A percentile compares a stretch with the other conserved stretches of the same genome.
Conservation (phyloP, 1,140 invertebrate species). For the Meteorus sp. region DNA sequence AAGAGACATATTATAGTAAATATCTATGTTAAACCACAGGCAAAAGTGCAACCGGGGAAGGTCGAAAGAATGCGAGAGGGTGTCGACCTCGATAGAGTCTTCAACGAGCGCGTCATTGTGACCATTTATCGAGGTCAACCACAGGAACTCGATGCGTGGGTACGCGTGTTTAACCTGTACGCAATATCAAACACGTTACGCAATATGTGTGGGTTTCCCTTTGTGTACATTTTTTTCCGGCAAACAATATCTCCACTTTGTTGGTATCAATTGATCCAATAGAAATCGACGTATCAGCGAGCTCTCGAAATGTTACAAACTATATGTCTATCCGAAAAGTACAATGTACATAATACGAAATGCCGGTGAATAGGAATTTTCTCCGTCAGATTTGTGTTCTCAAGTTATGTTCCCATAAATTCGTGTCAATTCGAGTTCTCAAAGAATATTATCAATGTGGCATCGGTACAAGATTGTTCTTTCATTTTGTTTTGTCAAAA, state of each 20-base stretch:
- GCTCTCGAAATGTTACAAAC: no score
- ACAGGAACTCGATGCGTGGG: conserved; percentile 28
- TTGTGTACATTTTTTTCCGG: conserved; percentile 17
- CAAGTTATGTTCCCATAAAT: no score
- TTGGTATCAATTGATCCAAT: conserved; percentile 15
- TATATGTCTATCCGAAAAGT: no score
- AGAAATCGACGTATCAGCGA: background rate
- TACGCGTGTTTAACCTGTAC: conserved; percentile 15
- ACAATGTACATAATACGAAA: no score
- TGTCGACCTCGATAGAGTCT: conserved; percentile 39
- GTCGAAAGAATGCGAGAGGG: conserved; percentile 30
- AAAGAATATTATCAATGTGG: no score
- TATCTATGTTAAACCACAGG: no score
- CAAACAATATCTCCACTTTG: conserved; percentile 9
- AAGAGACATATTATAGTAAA: no score
- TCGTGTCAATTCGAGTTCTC: no score
- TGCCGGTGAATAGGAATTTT: no score
- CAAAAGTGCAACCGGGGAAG: conserved; percentile 4
- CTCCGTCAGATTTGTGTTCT: no score
- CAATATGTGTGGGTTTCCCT: conserved; percentile 22
- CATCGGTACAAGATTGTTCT: no score
- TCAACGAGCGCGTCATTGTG: conserved; percentile 30
- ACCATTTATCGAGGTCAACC: conserved; percentile 35
- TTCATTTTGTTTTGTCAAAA: no score
- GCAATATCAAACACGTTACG: conserved; percentile 21